These are phyloP conservation scores for Erebia epiphron DNA, from an alignment of 2,888 invertebrate species.

Conservation along the genomic window DNA sequence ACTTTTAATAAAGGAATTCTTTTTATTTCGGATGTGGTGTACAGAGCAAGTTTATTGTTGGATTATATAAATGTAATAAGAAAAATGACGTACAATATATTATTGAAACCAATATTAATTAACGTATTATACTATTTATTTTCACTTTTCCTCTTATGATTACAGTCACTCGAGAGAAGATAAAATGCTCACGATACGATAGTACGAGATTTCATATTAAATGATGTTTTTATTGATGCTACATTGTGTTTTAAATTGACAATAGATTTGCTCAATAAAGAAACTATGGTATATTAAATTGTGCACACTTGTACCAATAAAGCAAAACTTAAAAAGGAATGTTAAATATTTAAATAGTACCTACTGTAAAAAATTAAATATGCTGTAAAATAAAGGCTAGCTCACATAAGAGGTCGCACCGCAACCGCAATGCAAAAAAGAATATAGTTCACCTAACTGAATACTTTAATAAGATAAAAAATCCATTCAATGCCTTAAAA, in stretches of 20 bases:
- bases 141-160: neutral
- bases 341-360: conserved; percentile 10
- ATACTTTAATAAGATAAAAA: no score
- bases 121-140: conserved; percentile 4
- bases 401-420: conserved; percentile 3
- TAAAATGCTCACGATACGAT: neutral
- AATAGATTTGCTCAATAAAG: conserved; percentile 13
- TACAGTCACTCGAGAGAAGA: neutral
- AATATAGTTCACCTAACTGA: neutral
- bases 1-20: neutral
- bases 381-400: conserved; percentile 2
- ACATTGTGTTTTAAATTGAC: neutral
- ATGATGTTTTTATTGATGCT: neutral
- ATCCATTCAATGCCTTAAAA: no score
- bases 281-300: neutral
- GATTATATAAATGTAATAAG: neutral
- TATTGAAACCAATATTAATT: conserved; percentile 2
- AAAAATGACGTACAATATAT: neutral
- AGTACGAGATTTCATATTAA: neutral
- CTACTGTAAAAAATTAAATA: conserved; percentile 48
- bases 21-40: neutral
- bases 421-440: neutral
- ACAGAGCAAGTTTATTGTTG: conserved; percentile 9
- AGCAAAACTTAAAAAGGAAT: neutral
- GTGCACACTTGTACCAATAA: neutral